Evolutionary conservation across 1,140 invertebrate genomes (phyloP), one percentile per base, ranked within the genome.

Genomic region (Sycophila sp.): DNA sequence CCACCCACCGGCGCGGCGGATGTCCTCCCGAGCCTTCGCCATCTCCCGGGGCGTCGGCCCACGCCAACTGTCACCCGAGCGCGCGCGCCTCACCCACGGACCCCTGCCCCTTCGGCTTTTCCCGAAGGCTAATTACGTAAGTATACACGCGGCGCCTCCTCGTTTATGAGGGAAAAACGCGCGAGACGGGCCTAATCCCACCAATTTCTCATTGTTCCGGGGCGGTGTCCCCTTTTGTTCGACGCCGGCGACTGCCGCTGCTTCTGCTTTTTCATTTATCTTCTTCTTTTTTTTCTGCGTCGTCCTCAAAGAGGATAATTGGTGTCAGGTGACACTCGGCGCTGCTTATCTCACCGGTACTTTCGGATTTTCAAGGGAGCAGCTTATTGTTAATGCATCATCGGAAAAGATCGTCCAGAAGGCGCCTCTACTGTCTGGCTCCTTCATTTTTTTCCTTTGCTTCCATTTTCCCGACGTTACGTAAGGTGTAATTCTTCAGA

Each of bases 271-370:
- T 15, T 10, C 45, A 36, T 60, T n/a, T n/a, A n/a, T n/a, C 28
- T 49, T 55, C 28, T 42, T 68, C 28, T 32, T 59, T 40, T 60
- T 64, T 45, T 70, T 56, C 19, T 15, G 8, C 45, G 34, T 60
- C 24, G 5, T 60, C 40, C 13, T 71, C 60, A 65, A 59, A 24
- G 10, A 34, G 40, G 69, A 71, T 71, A 71, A 71, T 71, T 71
- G 69, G 32, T 60, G 53, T 66, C 53, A 59, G 62, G 53, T 71
- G 56, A 71, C 55, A 30, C 34, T 60, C 45, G 30, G 19, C 10
- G 38, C 30, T 38, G 15, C 63, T 70, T 70, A n/a, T n/a, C n/a
- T n/a, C n/a, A n/a, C n/a, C n/a, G n/a, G 32, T 59, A 65, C 28
- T 26, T 64, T 71, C 65, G 26, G 22, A 38, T 65, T 65, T 70